Evolutionary conservation across 2,113 vertebrate genomes (phyloP).

Genomic region (Ciconia boyciana): DNA sequence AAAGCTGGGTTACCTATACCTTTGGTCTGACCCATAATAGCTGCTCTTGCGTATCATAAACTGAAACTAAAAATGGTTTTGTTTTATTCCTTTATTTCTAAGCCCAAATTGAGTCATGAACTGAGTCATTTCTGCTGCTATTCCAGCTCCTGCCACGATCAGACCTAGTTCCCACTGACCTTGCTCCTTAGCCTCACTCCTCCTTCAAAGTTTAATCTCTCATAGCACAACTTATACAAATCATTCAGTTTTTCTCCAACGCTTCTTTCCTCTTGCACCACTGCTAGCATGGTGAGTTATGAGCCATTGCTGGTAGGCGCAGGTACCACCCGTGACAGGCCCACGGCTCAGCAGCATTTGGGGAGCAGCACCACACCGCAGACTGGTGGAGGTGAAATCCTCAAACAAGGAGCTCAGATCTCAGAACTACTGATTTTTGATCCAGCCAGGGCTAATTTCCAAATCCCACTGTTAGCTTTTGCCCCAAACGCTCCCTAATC

Average conservation of each 20-base stretch:
- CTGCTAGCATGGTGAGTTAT: rapidly evolving
- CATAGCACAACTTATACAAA: too few species aligned
- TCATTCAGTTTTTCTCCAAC: not conserved
- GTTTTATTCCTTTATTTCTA: not conserved
- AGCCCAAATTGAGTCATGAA: not conserved
- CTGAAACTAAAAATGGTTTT: not conserved
- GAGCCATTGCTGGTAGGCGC: not conserved
- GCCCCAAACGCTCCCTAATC: not conserved
- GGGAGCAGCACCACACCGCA: not conserved
- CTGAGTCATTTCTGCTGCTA: not conserved
- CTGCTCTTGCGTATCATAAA: not conserved
- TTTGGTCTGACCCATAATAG: not conserved
- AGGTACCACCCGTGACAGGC: not conserved
- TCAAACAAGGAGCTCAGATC: not conserved
- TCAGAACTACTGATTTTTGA: not conserved
- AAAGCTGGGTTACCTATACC: not conserved
- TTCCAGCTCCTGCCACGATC: not conserved
- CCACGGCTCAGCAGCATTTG: not conserved
- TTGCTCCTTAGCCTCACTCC: not conserved
- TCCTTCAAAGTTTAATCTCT: not conserved
- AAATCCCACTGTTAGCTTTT: not conserved
- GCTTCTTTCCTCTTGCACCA: not conserved
- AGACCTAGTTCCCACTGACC: not conserved
- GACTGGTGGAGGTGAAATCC: not conserved
- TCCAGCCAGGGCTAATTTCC: not conserved